These are phyloP conservation scores for Salvelinus alpinus DNA, from an alignment of 2,113 vertebrate genomes.

Conservation along the genomic window DNA sequence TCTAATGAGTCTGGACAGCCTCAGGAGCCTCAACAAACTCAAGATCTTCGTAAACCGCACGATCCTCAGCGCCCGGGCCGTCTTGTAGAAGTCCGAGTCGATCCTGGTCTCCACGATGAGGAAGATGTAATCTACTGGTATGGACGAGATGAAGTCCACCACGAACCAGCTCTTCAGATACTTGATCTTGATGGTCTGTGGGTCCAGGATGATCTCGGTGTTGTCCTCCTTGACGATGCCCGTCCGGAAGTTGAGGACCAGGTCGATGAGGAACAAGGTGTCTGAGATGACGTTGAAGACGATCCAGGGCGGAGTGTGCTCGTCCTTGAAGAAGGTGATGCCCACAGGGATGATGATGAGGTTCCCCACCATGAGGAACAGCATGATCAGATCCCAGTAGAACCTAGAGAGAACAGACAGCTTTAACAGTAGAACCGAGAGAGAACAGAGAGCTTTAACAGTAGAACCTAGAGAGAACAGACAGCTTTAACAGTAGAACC, in stretches of 20 bases:
- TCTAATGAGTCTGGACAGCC: slow-evolving; percentile 94
- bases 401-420: slow-evolving; percentile 75
- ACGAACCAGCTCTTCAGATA: slow-evolving; percentile 98
- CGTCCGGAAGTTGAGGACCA: slow-evolving; percentile 98
- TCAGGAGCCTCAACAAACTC: slow-evolving; percentile 89
- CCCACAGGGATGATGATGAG: slow-evolving; percentile 99
- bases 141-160: slow-evolving; percentile 98
- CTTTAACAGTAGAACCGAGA: background rate
- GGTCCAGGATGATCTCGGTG: slow-evolving; percentile 97
- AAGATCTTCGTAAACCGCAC: slow-evolving; percentile 99
- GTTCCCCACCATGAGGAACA: slow-evolving; percentile 98
- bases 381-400: slow-evolving; percentile 99
- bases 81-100: slow-evolving; percentile 98
- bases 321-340: slow-evolving; percentile 99
- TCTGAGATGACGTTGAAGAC: slow-evolving; percentile 98
- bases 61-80: slow-evolving; percentile 91
- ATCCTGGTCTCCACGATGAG: slow-evolving; percentile 98
- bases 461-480: no score
- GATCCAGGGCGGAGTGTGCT: slow-evolving; percentile 97
- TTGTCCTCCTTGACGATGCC: slow-evolving; percentile 99
- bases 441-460: background rate
- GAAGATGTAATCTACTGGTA: slow-evolving; percentile 99
- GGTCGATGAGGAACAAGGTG: slow-evolving; percentile 97
- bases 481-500: no score
- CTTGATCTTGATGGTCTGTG: slow-evolving; percentile 94